Conservation (phyloP, 2,113 vertebrate species). For the Bujurquina vittata region DNA sequence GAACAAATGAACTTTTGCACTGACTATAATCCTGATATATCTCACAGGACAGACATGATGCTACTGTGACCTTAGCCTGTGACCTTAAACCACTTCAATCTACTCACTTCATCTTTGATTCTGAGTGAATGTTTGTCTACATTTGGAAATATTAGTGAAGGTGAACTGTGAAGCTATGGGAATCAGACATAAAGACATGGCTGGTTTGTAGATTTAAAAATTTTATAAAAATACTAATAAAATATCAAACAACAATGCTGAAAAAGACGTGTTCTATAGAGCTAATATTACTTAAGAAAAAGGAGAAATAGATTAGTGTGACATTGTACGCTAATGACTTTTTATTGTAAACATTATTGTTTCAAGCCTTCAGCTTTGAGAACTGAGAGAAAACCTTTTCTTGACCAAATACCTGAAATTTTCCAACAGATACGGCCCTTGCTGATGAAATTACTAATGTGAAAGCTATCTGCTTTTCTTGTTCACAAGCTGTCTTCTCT, state of each 20-base stretch:
- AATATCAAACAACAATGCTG: background rate
- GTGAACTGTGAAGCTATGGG: background rate
- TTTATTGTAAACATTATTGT: too few relatives aligned
- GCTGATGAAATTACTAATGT: background rate
- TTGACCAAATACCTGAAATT: background rate
- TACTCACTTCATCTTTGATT: background rate
- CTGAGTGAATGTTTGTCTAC: background rate
- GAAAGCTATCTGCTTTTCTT: conserved; percentile 6
- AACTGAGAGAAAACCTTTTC: background rate
- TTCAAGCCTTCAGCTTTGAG: background rate
- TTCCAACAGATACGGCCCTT: background rate
- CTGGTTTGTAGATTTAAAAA: background rate
- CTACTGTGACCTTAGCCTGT: background rate
- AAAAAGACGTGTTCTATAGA: background rate
- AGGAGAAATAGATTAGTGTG: background rate
- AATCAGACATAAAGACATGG: background rate
- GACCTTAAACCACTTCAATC: background rate
- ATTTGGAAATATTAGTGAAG: background rate
- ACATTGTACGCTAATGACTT: background rate
- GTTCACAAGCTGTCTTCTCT: background rate
- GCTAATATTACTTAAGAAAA: background rate
- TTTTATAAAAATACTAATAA: background rate
- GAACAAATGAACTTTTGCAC: background rate
- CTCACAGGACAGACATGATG: background rate
- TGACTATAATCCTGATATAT: background rate